Conservation (phyloP, 1,140 invertebrate species). For the Diabrotica virgifera region DNA sequence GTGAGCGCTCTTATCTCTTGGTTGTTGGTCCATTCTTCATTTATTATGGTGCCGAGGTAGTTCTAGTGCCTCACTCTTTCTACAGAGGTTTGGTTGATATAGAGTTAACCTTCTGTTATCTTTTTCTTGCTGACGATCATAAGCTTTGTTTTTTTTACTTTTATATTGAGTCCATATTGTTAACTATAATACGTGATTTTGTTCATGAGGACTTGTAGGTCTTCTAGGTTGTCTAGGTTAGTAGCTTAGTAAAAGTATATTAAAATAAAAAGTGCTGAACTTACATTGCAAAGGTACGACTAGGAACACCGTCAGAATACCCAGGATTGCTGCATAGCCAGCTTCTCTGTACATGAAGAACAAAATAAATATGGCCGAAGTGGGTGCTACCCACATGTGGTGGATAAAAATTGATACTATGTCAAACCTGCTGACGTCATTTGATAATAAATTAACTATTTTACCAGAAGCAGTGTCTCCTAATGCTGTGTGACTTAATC, state of each 20-base stretch:
- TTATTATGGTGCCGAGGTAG: too few species aligned
- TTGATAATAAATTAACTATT: slow-evolving; percentile 80
- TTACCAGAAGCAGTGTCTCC: slow-evolving; percentile 78
- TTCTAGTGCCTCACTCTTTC: too few species aligned
- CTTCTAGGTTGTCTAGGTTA: neutral
- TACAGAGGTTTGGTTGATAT: too few species aligned
- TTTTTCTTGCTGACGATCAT: too few species aligned
- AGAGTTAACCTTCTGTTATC: too few species aligned
- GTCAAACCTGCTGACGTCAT: slow-evolving; percentile 70
- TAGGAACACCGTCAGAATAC: slow-evolving; percentile 64
- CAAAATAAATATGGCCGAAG: slow-evolving; percentile 59
- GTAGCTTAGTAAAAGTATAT: neutral
- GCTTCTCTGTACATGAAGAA: slow-evolving; percentile 64
- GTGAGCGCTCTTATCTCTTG: too few species aligned
- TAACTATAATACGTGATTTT: too few species aligned
- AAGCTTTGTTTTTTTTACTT: too few species aligned
- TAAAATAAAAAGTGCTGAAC: slow-evolving; percentile 18
- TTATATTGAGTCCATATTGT: too few species aligned
- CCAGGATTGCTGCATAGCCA: slow-evolving; percentile 64
- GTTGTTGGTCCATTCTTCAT: too few species aligned
- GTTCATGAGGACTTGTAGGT: too few species aligned
- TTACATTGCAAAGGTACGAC: slow-evolving; percentile 72
- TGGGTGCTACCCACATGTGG: slow-evolving; percentile 65
- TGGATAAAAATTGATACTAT: slow-evolving; percentile 58
- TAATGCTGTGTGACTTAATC: slow-evolving; percentile 63